A percentile compares a stretch with the other conserved stretches of the same genome.
phyloP scores from a whole-genome alignment of 2,888 invertebrate genomes.

The Phorcus lineatus region DNA sequence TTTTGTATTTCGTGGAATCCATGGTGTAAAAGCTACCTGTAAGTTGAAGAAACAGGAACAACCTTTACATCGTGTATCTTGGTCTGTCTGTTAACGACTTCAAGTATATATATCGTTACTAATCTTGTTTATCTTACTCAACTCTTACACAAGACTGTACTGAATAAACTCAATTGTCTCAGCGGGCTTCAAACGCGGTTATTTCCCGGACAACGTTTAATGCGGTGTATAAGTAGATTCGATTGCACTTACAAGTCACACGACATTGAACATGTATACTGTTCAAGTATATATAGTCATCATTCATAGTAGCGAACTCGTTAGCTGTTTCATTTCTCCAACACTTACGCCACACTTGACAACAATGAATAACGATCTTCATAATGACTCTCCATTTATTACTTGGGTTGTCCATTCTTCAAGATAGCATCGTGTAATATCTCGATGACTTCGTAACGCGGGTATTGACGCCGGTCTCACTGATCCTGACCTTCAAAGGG shows the following conservation, averaged over 20 bases:
- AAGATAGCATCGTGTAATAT: neutral
- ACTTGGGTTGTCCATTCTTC: too few relatives aligned
- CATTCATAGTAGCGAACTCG: neutral
- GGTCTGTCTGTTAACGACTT: too few relatives aligned
- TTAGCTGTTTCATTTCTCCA: neutral
- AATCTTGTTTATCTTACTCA: too few relatives aligned
- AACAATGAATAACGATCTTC: neutral
- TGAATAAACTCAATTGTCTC: neutral
- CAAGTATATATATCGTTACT: too few relatives aligned
- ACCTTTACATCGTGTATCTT: too few relatives aligned
- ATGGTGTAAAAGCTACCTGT: too few relatives aligned
- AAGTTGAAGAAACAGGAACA: too few relatives aligned
- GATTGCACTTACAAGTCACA: neutral
- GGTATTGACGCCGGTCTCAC: neutral
- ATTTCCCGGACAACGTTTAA: neutral
- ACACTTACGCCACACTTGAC: neutral
- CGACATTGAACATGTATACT: neutral
- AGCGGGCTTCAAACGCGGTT: neutral
- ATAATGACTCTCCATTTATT: neutral
- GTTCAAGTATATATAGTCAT: neutral
- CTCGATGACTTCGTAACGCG: neutral
- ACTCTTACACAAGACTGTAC: too few relatives aligned
- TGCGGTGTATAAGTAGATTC: neutral
- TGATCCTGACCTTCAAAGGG: neutral
- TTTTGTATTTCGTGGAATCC: too few relatives aligned